phyloP scores from a whole-genome alignment of 2,888 invertebrate species.

The Arrhopalites spinosus region DNA sequence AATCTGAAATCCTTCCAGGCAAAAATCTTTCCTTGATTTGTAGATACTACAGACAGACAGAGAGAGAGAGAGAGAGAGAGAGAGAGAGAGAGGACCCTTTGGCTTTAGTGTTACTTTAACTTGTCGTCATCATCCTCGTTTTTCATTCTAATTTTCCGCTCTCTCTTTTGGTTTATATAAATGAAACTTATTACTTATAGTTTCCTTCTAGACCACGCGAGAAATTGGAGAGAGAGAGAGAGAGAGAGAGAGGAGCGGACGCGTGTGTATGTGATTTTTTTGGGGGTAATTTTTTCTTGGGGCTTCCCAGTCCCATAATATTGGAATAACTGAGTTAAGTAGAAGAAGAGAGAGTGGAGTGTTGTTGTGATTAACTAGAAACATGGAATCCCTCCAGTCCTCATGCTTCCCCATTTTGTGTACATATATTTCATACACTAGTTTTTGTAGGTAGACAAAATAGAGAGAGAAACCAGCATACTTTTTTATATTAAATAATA shows the following conservation, averaged over 20 bases:
- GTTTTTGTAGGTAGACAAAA: too few species aligned
- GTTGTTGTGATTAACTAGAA: not conserved
- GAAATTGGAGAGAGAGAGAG: not conserved
- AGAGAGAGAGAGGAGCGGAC: too few species aligned
- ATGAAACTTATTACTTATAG: too few species aligned
- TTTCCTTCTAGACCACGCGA: not conserved
- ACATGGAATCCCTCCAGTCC: too few species aligned
- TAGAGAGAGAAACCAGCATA: too few species aligned
- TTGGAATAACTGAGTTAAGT: too few species aligned
- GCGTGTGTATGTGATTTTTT: too few species aligned
- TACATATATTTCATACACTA: too few species aligned
- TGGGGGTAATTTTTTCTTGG: not conserved
- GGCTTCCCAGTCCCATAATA: too few species aligned
- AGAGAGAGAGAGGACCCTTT: not conserved
- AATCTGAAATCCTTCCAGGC: not conserved
- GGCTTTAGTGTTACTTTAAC: not conserved
- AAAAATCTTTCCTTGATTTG: not conserved
- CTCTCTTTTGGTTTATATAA: not conserved
- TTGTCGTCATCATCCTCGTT: not conserved
- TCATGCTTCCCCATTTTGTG: too few species aligned
- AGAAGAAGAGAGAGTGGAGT: too few species aligned
- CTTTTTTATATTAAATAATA: too few species aligned
- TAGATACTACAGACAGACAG: not conserved
- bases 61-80: not conserved
- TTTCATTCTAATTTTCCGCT: not conserved